Base-by-base conservation (phyloP, 2,888 invertebrate genomes). In the Eupithecia abbreviata region DNA sequence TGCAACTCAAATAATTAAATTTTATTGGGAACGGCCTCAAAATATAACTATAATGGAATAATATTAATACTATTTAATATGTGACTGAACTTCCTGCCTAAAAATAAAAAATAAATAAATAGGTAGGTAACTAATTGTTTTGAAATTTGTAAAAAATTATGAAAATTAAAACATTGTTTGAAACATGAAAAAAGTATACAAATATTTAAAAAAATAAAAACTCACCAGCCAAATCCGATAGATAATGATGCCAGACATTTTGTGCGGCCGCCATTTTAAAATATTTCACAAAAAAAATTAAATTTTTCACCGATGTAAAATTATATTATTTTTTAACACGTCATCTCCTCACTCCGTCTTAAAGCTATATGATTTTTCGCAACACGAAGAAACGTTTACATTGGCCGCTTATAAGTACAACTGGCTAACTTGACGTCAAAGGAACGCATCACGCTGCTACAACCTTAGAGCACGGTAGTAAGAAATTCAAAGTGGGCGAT, bases 141-240 rank as follows among this genome's bases (percentile, higher is more conserved):
- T 58, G 0, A 0, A 18, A 58, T 58, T 58, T 58, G 18, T 0
- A 5, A 55, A 55, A 13, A 42, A 12, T 0, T 5, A 13, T 41
- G 4, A 13, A 13, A 13, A 4, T 62, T 18, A 3, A 18, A n/a
- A 18, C 12, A 62, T 30, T 18, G 7, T 55, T 55, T n/a, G 55
- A 13, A 30, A 4, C 10, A 4, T 6, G 10, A n/a, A 2, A 30
- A 30, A 42, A 42, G 15, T 3, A 42, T 3, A 7, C 13, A 42
- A 42, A 12, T 0, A 42, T 42, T 12, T 9, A 58, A 66, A 66
- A 15, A 3, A n/a, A n/a, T n/a, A n/a, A 66, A 65, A 66, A 66
- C 66, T 66, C 42, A 66, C 66, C 66, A 66, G 66, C 66, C 42
- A 66, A 66, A 42, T 66, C 66, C 66, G 66, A 42, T 4, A 66